A percentile compares a stretch with the other conserved stretches of the same genome.
These are phyloP conservation scores for Penaeus indicus DNA, from an alignment of 1,140 invertebrate species.

Conservation along the genomic window DNA sequence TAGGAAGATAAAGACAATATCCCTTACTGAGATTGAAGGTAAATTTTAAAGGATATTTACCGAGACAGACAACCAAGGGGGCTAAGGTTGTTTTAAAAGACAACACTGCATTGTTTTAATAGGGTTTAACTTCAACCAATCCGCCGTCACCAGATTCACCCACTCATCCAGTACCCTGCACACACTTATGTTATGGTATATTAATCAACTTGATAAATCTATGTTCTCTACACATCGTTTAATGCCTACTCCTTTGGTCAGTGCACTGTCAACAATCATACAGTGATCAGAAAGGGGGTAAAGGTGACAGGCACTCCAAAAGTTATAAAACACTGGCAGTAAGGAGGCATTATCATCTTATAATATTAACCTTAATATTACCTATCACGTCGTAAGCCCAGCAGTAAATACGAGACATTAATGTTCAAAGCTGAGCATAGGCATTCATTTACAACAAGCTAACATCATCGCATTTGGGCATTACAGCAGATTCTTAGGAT, in stretches of 20 bases:
- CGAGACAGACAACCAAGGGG: not conserved
- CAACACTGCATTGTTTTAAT: conserved; percentile 35
- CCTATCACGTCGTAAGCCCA: conserved; percentile 57
- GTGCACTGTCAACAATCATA: conserved; percentile 31
- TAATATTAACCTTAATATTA: conserved; percentile 55
- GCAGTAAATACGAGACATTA: conserved; percentile 26
- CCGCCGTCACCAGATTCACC: conserved; percentile 45
- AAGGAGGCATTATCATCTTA: conserved; percentile 54
- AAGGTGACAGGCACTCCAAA: conserved; percentile 45
- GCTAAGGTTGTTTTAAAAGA: not conserved
- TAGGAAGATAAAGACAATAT: conserved; percentile 20
- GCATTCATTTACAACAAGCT: conserved; percentile 60
- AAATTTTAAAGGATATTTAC: not conserved
- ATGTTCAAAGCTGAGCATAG: conserved; percentile 32
- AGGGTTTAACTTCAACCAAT: conserved; percentile 16
- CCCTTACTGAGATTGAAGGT: conserved; percentile 7
- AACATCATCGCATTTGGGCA: conserved; percentile 56
- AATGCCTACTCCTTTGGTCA: conserved; percentile 44
- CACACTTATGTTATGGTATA: conserved; percentile 20
- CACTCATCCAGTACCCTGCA: conserved; percentile 52
- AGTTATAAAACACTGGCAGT: conserved; percentile 63
- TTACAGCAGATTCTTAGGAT: conserved; percentile 44
- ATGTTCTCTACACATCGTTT: conserved; percentile 15
- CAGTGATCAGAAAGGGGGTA: not conserved
- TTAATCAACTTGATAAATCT: conserved; percentile 19